Base-by-base conservation (phyloP, 2,888 invertebrate genomes). In the Lobophora halterata region DNA sequence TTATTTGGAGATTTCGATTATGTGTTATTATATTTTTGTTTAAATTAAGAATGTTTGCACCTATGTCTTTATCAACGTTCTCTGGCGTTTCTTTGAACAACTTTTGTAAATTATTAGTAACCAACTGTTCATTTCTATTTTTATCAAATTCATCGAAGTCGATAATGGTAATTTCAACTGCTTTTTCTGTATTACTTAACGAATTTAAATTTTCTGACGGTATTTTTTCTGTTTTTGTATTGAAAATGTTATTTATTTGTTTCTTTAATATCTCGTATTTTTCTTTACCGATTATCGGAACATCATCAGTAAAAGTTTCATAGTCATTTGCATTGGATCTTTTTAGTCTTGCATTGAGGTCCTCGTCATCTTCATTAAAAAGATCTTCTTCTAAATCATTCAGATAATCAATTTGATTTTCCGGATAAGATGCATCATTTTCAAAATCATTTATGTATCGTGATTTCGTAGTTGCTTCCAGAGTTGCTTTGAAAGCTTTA, bases 111-210 rank as follows among this genome's bases (percentile, higher is more conserved):
- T 8, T 7, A 7, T 33, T 8, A 5, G 32, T 29, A n/a, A 16
- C 17, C n/a, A n/a, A 4, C 21, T 25, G 10, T 7, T 21, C 11
- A 5, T 24, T 7, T 7, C 5, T 8, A 1, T 3, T 1, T 11
- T 17, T 25, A 13, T 33, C 39, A 1, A 36, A 25, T 20, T 59
- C 52, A 12, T 63, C 55, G 9, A 62, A 51, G 31, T 66, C 49
- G 3, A 66, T 61, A 7, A 65, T 53, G 2, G 64, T 61, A 25
- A 66, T 45, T 18, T 64, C 58, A 5, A 59, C 40, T 4, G 54
- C 52, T 17, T 49, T 57, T 5, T 38, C 26, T 49, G 33, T 26
- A 19, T 28, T 12, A 11, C 5, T 26, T 1, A 5, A 16, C 26
- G 12, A 11, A 17, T 26, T 25, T 4, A 24, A 19, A 5, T 5